A percentile compares a stretch with the other conserved stretches of the same genome.
Conservation (phyloP, 2,113 vertebrate genomes). For the Oreochromis tanganicae region DNA sequence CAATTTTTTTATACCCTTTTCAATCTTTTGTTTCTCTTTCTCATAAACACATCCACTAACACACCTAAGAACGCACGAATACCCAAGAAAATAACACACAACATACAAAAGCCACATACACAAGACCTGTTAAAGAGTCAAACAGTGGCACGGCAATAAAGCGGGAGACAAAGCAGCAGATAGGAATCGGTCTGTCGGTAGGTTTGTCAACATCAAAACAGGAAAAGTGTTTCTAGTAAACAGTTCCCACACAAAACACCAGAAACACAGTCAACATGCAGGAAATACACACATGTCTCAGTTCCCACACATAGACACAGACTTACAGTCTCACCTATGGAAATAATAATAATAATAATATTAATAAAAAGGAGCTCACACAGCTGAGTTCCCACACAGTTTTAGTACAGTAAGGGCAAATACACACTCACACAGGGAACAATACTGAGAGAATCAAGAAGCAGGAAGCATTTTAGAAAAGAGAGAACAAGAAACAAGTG, state of each 20-base stretch:
- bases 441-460: conserved; percentile 61
- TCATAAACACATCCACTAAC: background rate
- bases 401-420: background rate
- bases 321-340: background rate
- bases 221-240: conserved; percentile 56
- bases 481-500: conserved; percentile 40
- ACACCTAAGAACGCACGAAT: background rate
- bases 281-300: conserved; percentile 35
- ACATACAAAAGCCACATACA: background rate
- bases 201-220: conserved; percentile 66
- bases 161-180: conserved; percentile 34
- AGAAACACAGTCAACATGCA: conserved; percentile 17
- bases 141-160: conserved; percentile 15
- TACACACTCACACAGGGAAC: conserved; percentile 34
- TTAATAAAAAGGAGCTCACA: background rate
- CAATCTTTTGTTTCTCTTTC: background rate
- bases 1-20: background rate
- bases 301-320: conserved; percentile 36
- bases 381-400: conserved; percentile 46
- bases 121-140: background rate
- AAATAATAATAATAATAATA: background rate
- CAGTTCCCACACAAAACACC: conserved; percentile 21
- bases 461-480: conserved; percentile 60
- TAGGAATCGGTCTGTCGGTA: conserved; percentile 56
- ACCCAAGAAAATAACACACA: background rate